phyloP scores from a whole-genome alignment of 2,797 vertebrate genomes.

The Knipowitschia caucasica region DNA sequence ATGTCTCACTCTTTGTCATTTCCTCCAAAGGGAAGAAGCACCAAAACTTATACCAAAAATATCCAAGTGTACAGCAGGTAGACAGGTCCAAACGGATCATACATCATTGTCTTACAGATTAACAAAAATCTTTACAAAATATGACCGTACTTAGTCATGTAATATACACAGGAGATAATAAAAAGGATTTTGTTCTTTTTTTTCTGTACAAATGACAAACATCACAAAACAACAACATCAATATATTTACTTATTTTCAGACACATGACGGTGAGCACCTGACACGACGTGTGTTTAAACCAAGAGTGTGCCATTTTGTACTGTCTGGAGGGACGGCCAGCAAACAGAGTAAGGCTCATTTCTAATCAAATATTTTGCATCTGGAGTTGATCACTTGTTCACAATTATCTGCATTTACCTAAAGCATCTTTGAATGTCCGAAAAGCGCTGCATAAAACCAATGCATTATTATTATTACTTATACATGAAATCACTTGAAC shows the following conservation, averaged over 20 bases:
- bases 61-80: slow-evolving; percentile 76
- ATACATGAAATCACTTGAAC: not conserved
- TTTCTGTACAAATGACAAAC: slow-evolving; percentile 96
- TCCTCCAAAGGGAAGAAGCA: slow-evolving; percentile 58
- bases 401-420: not conserved
- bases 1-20: slow-evolving; percentile 52
- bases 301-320: slow-evolving; percentile 52
- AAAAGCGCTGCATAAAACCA: too few species aligned
- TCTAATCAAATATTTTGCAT: not conserved
- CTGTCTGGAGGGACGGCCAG: not conserved
- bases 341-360: not conserved
- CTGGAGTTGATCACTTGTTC: not conserved
- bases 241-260: slow-evolving; percentile 67
- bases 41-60: slow-evolving; percentile 78
- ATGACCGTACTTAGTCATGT: slow-evolving; percentile 69
- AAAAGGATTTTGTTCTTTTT: slow-evolving; percentile 67
- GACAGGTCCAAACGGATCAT: slow-evolving; percentile 76
- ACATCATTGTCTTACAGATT: slow-evolving; percentile 71
- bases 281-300: slow-evolving; percentile 72
- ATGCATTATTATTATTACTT: too few species aligned
- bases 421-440: too few species aligned
- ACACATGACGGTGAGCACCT: slow-evolving; percentile 52
- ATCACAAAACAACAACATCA: slow-evolving; percentile 91
- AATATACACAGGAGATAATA: slow-evolving; percentile 82
- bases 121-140: slow-evolving; percentile 82